A percentile compares a stretch with the other conserved stretches of the same genome.
These are phyloP conservation scores for Dipodomys stephensi DNA, from an alignment of 2,113 vertebrate genomes.

Conservation along the genomic window DNA sequence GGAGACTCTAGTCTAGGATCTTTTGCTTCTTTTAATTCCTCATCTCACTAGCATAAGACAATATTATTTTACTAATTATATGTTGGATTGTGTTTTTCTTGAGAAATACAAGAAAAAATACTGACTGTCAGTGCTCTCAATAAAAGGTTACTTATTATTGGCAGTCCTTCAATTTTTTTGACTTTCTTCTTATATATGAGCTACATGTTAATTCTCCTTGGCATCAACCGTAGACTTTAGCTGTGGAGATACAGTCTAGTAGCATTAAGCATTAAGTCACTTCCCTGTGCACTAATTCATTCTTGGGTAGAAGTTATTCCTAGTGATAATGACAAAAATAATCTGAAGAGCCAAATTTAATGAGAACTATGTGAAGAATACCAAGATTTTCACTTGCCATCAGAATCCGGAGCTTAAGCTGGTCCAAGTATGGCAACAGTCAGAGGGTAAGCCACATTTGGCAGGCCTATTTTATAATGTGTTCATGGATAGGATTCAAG, in stretches of 20 bases:
- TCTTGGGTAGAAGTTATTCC: slow-evolving; percentile 14
- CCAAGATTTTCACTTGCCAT: background rate
- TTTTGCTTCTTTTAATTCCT: background rate
- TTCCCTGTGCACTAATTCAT: background rate
- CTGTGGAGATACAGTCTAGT: slow-evolving; percentile 37
- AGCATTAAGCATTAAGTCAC: slow-evolving; percentile 24
- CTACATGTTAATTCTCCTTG: slow-evolving; percentile 54
- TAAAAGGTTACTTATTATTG: slow-evolving; percentile 46
- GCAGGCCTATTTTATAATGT: background rate
- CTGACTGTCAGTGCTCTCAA: background rate
- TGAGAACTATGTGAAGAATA: background rate
- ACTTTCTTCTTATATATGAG: slow-evolving; percentile 51
- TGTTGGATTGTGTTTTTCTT: background rate
- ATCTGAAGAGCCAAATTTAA: slow-evolving; percentile 5
- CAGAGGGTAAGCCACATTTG: background rate
- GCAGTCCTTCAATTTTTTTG: background rate
- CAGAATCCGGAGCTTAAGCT: background rate
- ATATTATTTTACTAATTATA: background rate
- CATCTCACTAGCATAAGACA: background rate
- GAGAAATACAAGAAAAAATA: slow-evolving; percentile 1
- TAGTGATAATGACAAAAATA: slow-evolving; percentile 47
- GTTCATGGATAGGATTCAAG: background rate
- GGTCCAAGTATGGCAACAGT: background rate
- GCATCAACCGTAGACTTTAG: slow-evolving; percentile 42
- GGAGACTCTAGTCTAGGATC: background rate